These are phyloP conservation scores for Xenopus tropicalis DNA, from an alignment of 2,113 vertebrate species.

Conservation along the genomic window DNA sequence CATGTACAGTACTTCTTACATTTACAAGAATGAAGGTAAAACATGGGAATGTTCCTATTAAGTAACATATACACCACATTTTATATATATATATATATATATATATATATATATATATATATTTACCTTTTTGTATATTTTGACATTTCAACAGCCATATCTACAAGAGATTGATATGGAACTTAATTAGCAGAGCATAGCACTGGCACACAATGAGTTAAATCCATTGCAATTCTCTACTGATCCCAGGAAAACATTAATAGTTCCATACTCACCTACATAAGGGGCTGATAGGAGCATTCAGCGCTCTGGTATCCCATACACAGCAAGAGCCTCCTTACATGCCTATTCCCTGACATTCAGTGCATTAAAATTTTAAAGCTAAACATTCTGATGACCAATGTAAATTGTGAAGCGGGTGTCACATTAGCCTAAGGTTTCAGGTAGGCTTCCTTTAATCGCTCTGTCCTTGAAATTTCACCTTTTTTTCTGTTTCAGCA, in stretches of 20 bases:
- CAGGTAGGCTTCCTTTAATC: constrained; percentile 17
- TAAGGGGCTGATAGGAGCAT: neutral
- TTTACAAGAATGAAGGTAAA: too few relatives aligned
- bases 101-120: too few relatives aligned
- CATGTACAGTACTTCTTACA: too few relatives aligned
- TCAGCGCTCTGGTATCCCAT: neutral
- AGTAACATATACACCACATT: too few relatives aligned
- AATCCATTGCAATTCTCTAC: neutral
- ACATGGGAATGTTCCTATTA: too few relatives aligned
- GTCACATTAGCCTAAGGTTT: constrained; percentile 21
- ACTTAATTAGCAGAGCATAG: too few relatives aligned
- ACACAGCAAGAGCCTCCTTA: constrained; percentile 6
- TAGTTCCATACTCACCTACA: constrained; percentile 21
- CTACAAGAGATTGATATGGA: too few relatives aligned
- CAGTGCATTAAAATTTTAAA: constrained; percentile 39
- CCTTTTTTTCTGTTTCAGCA: neutral
- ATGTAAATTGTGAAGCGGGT: constrained; percentile 27
- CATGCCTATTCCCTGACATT: constrained; percentile 14
- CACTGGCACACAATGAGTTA: neutral
- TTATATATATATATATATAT: too few relatives aligned
- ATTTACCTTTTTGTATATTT: too few relatives aligned
- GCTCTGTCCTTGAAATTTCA: constrained; percentile 6
- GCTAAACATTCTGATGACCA: constrained; percentile 35
- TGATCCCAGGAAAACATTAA: neutral
- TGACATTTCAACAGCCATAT: too few relatives aligned